Conservation (phyloP, 37 sponge, comb jelly and placozoan species). For the Lycopodina hypogea region DNA sequence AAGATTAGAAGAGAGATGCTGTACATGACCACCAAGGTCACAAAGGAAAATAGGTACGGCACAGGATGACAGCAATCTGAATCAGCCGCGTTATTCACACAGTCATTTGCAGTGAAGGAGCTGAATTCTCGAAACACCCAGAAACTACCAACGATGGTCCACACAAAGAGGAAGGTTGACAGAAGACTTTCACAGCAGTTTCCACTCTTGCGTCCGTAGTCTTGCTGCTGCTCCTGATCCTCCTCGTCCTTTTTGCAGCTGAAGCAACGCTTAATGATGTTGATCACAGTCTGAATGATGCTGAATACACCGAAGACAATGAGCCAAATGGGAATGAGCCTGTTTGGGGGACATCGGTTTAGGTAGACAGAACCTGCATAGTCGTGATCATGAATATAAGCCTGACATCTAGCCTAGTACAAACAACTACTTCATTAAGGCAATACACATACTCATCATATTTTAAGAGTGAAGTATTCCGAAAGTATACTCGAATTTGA, state of each 20-base stretch:
- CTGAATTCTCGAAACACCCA: constrained; percentile 50
- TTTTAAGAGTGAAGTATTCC: neutral
- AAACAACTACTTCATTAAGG: neutral
- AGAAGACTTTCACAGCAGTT: constrained; percentile 47
- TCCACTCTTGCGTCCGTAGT: constrained; percentile 12
- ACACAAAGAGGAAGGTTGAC: constrained; percentile 51
- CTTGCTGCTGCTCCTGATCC: neutral
- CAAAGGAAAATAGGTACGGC: constrained; percentile 46
- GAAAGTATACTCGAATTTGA: neutral
- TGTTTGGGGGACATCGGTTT: constrained; percentile 18
- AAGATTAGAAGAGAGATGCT: constrained; percentile 6
- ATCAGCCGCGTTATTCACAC: neutral
- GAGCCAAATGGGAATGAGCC: constrained; percentile 53
- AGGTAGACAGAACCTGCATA: constrained; percentile 45
- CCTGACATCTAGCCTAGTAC: too few relatives aligned
- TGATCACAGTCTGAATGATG: constrained; percentile 36
- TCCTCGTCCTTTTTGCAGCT: neutral
- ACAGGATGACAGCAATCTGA: constrained; percentile 40
- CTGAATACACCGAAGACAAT: constrained; percentile 61
- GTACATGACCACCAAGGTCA: constrained; percentile 35
- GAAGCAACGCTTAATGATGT: constrained; percentile 21
- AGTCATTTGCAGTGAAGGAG: neutral
- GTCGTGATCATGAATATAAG: too few relatives aligned
- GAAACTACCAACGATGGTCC: constrained; percentile 63
- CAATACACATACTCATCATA: neutral